phyloP scores from a whole-genome alignment of 2,113 vertebrate genomes.

The Hemiscyllium ocellatum region DNA sequence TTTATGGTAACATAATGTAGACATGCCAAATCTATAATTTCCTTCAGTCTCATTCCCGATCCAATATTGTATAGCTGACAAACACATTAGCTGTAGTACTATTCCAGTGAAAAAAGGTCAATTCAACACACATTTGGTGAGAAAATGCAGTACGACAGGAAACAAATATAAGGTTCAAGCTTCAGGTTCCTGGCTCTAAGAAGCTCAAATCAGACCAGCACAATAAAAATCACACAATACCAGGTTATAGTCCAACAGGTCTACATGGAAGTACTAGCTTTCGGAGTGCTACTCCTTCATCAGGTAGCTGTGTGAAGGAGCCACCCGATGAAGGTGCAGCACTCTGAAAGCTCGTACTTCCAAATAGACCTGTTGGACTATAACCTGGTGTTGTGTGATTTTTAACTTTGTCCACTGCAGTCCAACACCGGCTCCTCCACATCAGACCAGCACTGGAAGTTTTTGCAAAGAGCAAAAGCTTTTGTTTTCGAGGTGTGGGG shows the following conservation, averaged over 20 bases:
- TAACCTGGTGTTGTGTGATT: no score
- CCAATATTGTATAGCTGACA: not conserved
- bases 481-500: not conserved
- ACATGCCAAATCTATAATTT: not conserved
- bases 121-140: not conserved
- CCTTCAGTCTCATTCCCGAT: no score
- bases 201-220: not conserved
- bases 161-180: not conserved
- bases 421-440: no score
- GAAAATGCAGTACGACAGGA: not conserved
- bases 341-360: no score
- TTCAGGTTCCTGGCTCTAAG: not conserved
- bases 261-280: no score
- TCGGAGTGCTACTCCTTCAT: no score
- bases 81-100: not conserved
- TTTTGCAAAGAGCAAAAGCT: not conserved
- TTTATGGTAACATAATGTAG: not conserved
- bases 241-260: no score
- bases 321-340: no score
- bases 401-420: no score
- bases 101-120: not conserved
- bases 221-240: no score
- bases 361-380: no score
- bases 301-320: no score
- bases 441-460: not conserved